Percentiles rank a stretch among this genome's conserved stretches.
Evolutionary conservation across 2,113 vertebrate species (phyloP).

Genomic region (Porphyrio hochstetteri): DNA sequence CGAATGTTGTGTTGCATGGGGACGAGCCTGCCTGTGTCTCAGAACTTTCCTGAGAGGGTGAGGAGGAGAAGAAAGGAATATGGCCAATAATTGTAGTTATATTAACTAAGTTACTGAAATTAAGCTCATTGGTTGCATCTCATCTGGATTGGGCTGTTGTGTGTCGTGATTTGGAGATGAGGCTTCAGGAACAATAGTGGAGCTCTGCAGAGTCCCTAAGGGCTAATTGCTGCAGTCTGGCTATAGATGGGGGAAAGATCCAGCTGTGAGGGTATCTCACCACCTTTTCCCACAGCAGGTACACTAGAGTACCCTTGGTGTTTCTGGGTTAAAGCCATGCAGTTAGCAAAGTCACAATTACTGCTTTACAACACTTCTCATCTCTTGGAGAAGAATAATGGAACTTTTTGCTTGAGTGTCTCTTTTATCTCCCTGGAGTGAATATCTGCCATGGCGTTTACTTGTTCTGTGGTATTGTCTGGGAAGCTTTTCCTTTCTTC

Average conservation of each 20-base stretch:
- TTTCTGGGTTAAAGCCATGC: neutral
- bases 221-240: neutral
- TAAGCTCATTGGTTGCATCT: neutral
- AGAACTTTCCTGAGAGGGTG: neutral
- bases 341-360: neutral
- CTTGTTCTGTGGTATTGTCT: neutral
- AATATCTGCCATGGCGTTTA: neutral
- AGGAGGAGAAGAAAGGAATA: neutral
- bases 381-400: neutral
- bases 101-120: neutral
- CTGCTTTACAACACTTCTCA: neutral
- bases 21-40: neutral
- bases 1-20: no score
- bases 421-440: constrained; percentile 14
- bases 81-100: neutral
- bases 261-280: neutral
- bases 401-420: neutral
- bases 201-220: neutral
- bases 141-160: neutral
- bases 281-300: neutral
- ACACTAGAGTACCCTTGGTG: neutral
- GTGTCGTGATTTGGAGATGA: neutral
- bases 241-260: neutral
- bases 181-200: neutral
- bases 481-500: constrained; percentile 33